Base-by-base conservation (phyloP, 2,888 invertebrate species). In the Tiliacea aurago region DNA sequence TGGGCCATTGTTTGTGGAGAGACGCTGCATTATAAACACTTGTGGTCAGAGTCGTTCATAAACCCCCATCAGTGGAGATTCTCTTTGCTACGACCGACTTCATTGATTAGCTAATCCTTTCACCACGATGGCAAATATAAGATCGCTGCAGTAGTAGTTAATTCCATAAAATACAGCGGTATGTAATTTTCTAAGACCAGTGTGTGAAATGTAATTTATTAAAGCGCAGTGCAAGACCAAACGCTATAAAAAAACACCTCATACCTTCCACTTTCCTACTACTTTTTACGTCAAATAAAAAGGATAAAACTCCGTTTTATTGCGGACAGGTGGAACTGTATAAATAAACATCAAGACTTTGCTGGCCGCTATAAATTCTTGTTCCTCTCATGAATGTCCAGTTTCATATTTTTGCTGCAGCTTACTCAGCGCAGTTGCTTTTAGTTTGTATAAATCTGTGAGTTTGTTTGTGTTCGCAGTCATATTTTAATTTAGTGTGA, bases 361-460 rank as follows among this genome's bases (percentile, higher is more conserved):
- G 61, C 59, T 59, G 62, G 63, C 68, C 65, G 83, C 80, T 41
- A 86, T 85, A 79, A 85, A 85, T 85, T 82, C 85, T 86, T 63
- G 75, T 85, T 85, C 70, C 76, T 76, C 74, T 86, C 83, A 73
- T 82, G 77, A 85, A 79, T 82, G 86, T 84, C 83, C 83, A 71
- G 79, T 63, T 79, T 84, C 83, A 82, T 81, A 84, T 82, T 86
- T 84, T 79, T 71, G 73, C 78, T 70, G 70, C 83, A 76, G 75
- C 76, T 81, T 81, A 76, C 84, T 69, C 58, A 13, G 59, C 9
- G 81, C 63, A 84, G 68, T 81, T 81, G 76, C 61, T 70, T 82
- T 66, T 68, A 84, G 76, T 81, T 81, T 81, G 56, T 76, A 71
- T 81, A 81, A 75, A 66, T 71, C 76, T 55, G 61, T 37, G 55